Conservation (phyloP, 1,140 invertebrate genomes). For the Akabosia matsudoensis region DNA sequence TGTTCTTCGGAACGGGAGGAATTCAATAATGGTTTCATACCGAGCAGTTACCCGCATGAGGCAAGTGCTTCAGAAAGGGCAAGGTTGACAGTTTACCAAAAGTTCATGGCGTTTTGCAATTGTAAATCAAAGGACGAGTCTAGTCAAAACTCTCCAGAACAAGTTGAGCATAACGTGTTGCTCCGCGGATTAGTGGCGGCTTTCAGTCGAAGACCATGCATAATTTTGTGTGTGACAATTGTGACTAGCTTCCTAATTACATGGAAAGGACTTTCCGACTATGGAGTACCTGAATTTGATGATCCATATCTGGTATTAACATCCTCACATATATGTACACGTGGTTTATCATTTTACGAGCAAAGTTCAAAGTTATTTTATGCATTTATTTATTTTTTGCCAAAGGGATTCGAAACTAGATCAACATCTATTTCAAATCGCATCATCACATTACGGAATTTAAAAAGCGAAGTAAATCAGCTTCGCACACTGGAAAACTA, state of each 20-base stretch:
- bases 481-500: conserved; percentile 43
- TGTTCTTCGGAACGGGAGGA: too few species aligned
- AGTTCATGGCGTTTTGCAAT: too few species aligned
- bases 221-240: conserved; percentile 28
- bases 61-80: too few species aligned
- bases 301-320: conserved; percentile 41
- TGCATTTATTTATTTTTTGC: conserved; percentile 9
- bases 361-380: background rate
- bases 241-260: conserved; percentile 21
- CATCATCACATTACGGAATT: conserved; percentile 38
- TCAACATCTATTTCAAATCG: conserved; percentile 40
- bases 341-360: background rate
- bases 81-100: too few species aligned
- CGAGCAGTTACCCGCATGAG: too few species aligned
- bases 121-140: too few species aligned
- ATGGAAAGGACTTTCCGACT: conserved; percentile 30
- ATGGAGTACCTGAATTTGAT: conserved; percentile 41
- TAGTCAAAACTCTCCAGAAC: too few species aligned
- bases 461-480: conserved; percentile 31
- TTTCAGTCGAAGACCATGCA: conserved; percentile 27
- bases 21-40: too few species aligned
- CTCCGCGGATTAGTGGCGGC: background rate
- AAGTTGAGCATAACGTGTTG: background rate
- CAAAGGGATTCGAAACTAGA: conserved; percentile 46
- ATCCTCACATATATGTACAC: background rate